Base-by-base conservation (phyloP, 1,140 invertebrate species). In the Paracyclopina nana region DNA sequence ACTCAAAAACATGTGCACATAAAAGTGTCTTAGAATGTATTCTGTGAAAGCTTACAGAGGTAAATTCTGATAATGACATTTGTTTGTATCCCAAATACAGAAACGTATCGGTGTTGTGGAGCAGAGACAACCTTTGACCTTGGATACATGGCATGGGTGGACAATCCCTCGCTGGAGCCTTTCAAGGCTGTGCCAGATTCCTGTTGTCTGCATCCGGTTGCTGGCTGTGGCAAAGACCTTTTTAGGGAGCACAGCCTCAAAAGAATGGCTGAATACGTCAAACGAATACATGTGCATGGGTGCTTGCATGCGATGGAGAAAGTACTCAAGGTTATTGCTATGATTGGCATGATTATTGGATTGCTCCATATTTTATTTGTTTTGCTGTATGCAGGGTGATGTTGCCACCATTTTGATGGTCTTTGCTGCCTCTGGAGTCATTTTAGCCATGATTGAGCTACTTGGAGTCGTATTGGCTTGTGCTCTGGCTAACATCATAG, bases 61-160 rank as follows among this genome's bases (percentile, higher is more conserved):
- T 31, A 14, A 31, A 31, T 31, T 31, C 29, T 14, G 29, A 31
- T 31, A 9, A 31, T 9, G 29, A 9, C 9, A 14, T 38, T 38
- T 4, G 4, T 20, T 4, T 9, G 34, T 38, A 3, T 38, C 2
- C 9, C 4, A 4, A 38, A 31, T 14, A 31, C 29, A 38, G 34
- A 38, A 38, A 38, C 34, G 20, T 38, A 38, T 38, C 34, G 34
- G 4, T 38, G 34, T 38, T 38, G 34, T 38, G 34, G 34, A 5
- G 34, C 34, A 3, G 34, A 38, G 9, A 38, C 34, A n/a, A 38
- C 34, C 20, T 38, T 38, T 38, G 34, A 38, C 34, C 20, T 38
- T n/a, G 34, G 34, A 8, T 38, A 38, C 34, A 38, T 38, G 34
- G 34, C 20, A 16, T 38, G 34, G 34, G n/a, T 16, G 20, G 20